A percentile compares a stretch with the other conserved stretches of the same genome.
phyloP scores from a whole-genome alignment of 2,888 invertebrate species.

The Odontocolon sp. region DNA sequence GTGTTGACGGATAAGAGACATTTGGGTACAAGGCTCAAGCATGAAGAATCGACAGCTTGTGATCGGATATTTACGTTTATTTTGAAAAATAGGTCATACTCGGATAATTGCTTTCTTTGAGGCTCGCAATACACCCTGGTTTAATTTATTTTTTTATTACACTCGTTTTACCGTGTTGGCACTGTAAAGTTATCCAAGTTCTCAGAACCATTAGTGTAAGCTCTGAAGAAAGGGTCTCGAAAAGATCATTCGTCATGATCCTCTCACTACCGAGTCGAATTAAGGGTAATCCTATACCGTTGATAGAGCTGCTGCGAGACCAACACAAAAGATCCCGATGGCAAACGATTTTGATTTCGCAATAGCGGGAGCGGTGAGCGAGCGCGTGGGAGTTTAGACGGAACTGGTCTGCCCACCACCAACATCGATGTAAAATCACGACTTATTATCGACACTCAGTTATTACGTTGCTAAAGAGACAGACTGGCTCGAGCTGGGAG shows the following conservation, averaged over 20 bases:
- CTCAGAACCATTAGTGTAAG: conserved; percentile 15
- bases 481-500: conserved; percentile 26
- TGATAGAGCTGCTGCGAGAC: conserved; percentile 13
- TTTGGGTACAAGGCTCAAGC: not conserved
- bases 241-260: conserved; percentile 38
- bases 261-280: conserved; percentile 45
- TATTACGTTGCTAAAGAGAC: conserved; percentile 54
- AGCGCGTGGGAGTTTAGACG: conserved; percentile 59
- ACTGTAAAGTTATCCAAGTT: not conserved
- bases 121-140: too few relatives aligned
- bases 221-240: conserved; percentile 9
- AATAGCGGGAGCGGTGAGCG: conserved; percentile 53
- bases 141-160: not conserved
- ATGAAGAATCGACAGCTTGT: not conserved
- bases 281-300: conserved; percentile 45
- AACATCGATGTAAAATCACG: conserved; percentile 57
- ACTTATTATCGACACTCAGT: conserved; percentile 59
- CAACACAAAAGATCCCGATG: conserved; percentile 40
- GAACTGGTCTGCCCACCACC: conserved; percentile 66
- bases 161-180: not conserved
- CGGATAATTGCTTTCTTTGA: too few relatives aligned
- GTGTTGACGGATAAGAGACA: not conserved
- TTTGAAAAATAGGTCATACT: not conserved
- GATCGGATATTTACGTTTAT: not conserved
- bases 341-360: conserved; percentile 57